Percentiles rank a stretch among this genome's conserved stretches.
phyloP scores from a whole-genome alignment of 2,797 vertebrate genomes.

The Dicrostonyx torquatus region DNA sequence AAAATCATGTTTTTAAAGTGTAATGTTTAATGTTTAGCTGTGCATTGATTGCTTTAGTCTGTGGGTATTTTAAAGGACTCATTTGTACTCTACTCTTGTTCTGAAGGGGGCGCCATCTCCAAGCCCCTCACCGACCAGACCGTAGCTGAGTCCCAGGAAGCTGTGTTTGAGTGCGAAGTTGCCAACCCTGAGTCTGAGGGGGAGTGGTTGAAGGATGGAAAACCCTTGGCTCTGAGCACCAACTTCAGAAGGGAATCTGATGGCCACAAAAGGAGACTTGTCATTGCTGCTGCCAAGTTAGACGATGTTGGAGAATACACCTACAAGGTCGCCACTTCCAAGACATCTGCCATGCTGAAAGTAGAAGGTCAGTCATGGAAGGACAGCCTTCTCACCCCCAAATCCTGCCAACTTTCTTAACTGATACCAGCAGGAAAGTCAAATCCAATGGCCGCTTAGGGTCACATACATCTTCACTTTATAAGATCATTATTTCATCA shows the following conservation, averaged over 20 bases:
- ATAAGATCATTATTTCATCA: neutral
- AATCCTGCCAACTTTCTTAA: neutral
- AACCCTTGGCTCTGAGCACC: conserved; percentile 88
- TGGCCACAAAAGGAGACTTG: conserved; percentile 91
- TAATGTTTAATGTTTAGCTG: neutral
- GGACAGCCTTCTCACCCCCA: neutral
- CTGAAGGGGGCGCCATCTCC: conserved; percentile 96
- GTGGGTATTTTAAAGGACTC: conserved; percentile 5
- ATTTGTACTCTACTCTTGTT: conserved; percentile 47
- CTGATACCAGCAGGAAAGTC: neutral
- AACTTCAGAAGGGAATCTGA: conserved; percentile 90
- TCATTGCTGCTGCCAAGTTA: conserved; percentile 91
- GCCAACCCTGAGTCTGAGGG: conserved; percentile 95
- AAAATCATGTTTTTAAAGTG: conserved; percentile 35
- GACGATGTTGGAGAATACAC: conserved; percentile 97
- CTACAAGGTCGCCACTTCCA: conserved; percentile 97
- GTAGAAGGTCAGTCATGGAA: conserved; percentile 92
- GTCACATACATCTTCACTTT: neutral
- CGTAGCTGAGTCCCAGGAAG: conserved; percentile 95
- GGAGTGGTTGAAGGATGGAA: conserved; percentile 94
- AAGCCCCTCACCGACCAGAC: conserved; percentile 94
- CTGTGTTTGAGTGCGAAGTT: conserved; percentile 95
- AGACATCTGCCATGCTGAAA: conserved; percentile 95
- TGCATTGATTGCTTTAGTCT: neutral
- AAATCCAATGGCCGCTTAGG: neutral